Percentiles rank a stretch among this genome's conserved stretches.
These are phyloP conservation scores for Calliopsis andreniformis DNA, from an alignment of 1,140 invertebrate species.

Conservation along the genomic window DNA sequence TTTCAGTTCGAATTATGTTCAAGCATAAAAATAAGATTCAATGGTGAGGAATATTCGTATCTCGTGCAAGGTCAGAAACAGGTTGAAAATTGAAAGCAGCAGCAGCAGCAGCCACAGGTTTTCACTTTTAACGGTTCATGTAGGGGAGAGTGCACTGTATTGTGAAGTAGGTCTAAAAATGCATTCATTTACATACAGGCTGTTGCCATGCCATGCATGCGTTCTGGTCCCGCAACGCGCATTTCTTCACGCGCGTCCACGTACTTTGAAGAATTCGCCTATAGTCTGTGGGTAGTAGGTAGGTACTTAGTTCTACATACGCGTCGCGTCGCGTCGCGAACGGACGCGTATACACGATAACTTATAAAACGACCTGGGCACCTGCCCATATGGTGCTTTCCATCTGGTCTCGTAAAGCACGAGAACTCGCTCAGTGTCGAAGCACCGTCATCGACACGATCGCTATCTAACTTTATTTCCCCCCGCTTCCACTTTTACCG, in stretches of 20 bases:
- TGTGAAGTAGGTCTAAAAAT: constrained; percentile 76
- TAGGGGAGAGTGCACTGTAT: constrained; percentile 56
- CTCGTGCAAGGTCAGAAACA: constrained; percentile 40
- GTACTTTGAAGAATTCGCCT: constrained; percentile 24
- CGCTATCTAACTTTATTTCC: constrained; percentile 23
- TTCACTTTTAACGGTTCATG: constrained; percentile 79
- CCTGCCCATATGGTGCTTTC: constrained; percentile 78
- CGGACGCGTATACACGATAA: constrained; percentile 35
- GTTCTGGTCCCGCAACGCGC: constrained; percentile 58
- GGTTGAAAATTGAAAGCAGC: constrained; percentile 19
- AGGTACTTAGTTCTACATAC: too few species aligned
- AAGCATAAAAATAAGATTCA: too few species aligned
- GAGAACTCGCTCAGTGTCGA: constrained; percentile 31
- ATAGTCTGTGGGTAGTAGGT: background rate
- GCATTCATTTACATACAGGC: constrained; percentile 79
- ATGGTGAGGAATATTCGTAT: constrained; percentile 2
- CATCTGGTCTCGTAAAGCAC: constrained; percentile 68
- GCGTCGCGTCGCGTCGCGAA: background rate
- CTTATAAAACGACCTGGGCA: constrained; percentile 66
- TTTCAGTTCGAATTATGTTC: too few species aligned
- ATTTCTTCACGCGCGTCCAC: constrained; percentile 52
- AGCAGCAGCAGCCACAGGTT: constrained; percentile 72
- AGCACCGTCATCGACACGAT: constrained; percentile 26
- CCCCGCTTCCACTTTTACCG: constrained; percentile 19
- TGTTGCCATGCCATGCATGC: constrained; percentile 71